phyloP scores from a whole-genome alignment of 2,797 vertebrate species.

The Microctenopoma lineatum region DNA sequence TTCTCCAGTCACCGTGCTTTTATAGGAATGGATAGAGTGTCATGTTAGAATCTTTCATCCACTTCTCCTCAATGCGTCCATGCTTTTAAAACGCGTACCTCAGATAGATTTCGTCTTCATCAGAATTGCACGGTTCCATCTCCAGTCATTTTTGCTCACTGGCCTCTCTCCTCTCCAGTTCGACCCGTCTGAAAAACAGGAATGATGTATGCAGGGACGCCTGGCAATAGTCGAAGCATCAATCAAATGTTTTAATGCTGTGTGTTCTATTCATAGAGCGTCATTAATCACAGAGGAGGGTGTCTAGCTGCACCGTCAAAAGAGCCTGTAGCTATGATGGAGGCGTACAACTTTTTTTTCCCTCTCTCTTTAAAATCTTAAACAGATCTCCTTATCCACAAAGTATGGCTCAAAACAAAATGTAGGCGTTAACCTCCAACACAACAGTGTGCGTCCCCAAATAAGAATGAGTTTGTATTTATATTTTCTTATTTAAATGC shows the following conservation, averaged over 20 bases:
- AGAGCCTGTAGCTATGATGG: slow-evolving; percentile 50
- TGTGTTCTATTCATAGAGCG: slow-evolving; percentile 73
- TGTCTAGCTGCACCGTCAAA: slow-evolving; percentile 53
- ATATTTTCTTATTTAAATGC: slow-evolving; percentile 22
- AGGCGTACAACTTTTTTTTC: slow-evolving; percentile 49
- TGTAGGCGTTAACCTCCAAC: slow-evolving; percentile 51
- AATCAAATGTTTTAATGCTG: slow-evolving; percentile 68
- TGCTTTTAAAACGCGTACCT: slow-evolving; percentile 30
- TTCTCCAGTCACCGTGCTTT: background rate
- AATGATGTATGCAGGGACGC: slow-evolving; percentile 65
- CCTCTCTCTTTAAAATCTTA: slow-evolving; percentile 33
- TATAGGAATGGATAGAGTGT: background rate
- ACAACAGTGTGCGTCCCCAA: slow-evolving; percentile 19
- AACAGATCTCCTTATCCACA: slow-evolving; percentile 30
- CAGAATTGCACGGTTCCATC: slow-evolving; percentile 18
- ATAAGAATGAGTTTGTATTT: slow-evolving; percentile 1
- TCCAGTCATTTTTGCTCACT: slow-evolving; percentile 44
- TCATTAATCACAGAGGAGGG: slow-evolving; percentile 73
- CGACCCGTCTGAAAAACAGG: slow-evolving; percentile 52
- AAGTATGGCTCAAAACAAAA: slow-evolving; percentile 41
- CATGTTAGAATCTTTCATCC: background rate
- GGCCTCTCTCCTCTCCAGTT: slow-evolving; percentile 33
- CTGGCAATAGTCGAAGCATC: slow-evolving; percentile 71
- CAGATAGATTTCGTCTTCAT: slow-evolving; percentile 24
- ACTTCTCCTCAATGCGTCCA: background rate